A percentile compares a stretch with the other conserved stretches of the same genome.
Evolutionary conservation across 2,888 invertebrate species (phyloP).

Genomic region (Perdita meconis): DNA sequence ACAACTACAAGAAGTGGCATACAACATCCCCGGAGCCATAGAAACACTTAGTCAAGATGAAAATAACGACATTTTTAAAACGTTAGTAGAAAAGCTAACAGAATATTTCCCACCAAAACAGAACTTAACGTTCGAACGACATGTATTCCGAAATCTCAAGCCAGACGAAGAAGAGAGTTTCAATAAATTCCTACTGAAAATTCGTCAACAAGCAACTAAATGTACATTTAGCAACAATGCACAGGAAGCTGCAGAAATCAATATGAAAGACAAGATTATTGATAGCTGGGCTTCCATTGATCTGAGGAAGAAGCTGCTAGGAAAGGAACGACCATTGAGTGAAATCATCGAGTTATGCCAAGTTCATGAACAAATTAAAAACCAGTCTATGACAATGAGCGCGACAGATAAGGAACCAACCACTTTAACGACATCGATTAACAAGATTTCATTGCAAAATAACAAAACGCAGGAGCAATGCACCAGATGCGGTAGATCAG

Average conservation of each 20-base stretch:
- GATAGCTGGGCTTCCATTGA: not conserved
- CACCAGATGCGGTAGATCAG: not conserved
- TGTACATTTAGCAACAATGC: not conserved
- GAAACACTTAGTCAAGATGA: not conserved
- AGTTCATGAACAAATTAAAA: not conserved
- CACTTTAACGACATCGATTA: not conserved
- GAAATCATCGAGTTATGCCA: slow-evolving; percentile 6
- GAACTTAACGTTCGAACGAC: not conserved
- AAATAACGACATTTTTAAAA: not conserved
- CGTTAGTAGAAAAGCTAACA: not conserved
- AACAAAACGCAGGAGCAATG: not conserved
- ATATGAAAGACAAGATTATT: slow-evolving; percentile 3
- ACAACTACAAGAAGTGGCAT: not conserved
- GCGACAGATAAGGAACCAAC: not conserved
- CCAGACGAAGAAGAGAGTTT: not conserved
- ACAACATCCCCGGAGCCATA: not conserved
- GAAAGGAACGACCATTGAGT: not conserved
- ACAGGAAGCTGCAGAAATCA: not conserved
- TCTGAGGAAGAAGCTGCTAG: no score
- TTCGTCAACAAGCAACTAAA: not conserved
- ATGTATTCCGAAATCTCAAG: not conserved
- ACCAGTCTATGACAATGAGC: not conserved
- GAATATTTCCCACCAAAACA: not conserved
- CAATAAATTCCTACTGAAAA: not conserved
- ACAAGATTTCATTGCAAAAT: not conserved